These are phyloP conservation scores for Eulithis prunata DNA, from an alignment of 2,888 invertebrate species.

Conservation along the genomic window DNA sequence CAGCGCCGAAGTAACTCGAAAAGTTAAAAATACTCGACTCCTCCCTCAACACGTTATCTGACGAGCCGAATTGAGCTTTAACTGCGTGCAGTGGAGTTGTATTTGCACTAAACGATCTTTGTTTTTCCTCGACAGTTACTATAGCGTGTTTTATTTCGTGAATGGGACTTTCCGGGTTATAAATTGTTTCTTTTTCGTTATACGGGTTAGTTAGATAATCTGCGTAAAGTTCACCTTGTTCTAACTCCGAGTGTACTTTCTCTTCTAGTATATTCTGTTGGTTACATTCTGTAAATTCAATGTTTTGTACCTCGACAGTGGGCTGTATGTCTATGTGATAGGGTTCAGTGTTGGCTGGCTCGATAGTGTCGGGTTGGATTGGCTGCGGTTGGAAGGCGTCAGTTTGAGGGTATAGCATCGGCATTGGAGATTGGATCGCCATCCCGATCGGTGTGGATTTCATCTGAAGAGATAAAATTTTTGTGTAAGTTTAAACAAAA, in stretches of 20 bases:
- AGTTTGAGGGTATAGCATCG: conserved; percentile 66
- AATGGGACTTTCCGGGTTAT: conserved; percentile 59
- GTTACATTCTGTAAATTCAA: conserved; percentile 46
- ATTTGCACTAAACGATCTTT: conserved; percentile 72
- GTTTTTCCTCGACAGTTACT: conserved; percentile 50
- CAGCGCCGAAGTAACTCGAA: conserved; percentile 86
- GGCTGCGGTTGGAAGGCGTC: conserved; percentile 36
- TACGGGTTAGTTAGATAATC: conserved; percentile 85
- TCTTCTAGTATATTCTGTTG: conserved; percentile 37
- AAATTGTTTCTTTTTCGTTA: conserved; percentile 68
- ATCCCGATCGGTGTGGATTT: conserved; percentile 86
- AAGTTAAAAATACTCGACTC: conserved; percentile 84
- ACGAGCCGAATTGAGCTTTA: conserved; percentile 75
- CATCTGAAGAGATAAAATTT: conserved; percentile 76
- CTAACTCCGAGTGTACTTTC: conserved; percentile 44
- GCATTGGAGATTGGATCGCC: conserved; percentile 71
- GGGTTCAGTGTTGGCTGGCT: conserved; percentile 7
- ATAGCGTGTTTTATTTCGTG: conserved; percentile 49
- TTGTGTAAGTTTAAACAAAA: not conserved
- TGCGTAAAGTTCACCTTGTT: conserved; percentile 74
- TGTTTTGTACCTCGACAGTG: conserved; percentile 30
- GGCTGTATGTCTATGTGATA: conserved; percentile 3
- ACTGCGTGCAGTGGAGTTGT: conserved; percentile 73
- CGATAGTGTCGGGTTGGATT: conserved; percentile 16
- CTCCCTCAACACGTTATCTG: conserved; percentile 66